Evolutionary conservation across 1,140 invertebrate genomes (phyloP).

Genomic region (Conus ventricosus): DNA sequence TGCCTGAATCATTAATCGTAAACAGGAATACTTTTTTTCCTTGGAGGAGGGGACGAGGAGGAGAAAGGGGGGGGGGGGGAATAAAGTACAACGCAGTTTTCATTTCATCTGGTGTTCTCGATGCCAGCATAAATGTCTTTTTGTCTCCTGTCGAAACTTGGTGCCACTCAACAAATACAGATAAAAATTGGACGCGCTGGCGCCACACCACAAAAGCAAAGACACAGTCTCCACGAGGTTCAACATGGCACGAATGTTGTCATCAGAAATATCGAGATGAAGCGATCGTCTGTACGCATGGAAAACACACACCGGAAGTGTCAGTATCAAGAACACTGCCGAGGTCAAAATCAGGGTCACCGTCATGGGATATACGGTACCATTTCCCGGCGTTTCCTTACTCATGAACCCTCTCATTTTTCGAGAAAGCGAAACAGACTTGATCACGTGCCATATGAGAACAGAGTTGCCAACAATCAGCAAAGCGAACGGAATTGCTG

Average conservation of each 20-base stretch:
- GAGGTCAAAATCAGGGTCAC: not conserved
- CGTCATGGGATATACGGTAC: not conserved
- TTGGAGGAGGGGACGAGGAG: no score
- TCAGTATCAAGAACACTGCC: not conserved
- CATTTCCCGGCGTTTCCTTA: not conserved
- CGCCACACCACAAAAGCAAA: not conserved
- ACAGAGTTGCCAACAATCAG: not conserved
- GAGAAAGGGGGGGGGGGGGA: no score
- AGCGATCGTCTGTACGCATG: not conserved
- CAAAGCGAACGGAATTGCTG: not conserved
- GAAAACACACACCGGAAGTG: not conserved
- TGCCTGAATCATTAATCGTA: no score
- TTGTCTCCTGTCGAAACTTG: not conserved
- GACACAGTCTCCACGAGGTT: not conserved
- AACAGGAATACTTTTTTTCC: no score
- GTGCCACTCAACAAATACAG: not conserved
- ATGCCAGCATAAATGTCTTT: not conserved
- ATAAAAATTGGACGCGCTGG: not conserved
- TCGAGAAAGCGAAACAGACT: not conserved
- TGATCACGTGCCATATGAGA: not conserved
- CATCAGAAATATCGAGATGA: not conserved
- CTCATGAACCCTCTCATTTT: not conserved
- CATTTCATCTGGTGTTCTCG: no score
- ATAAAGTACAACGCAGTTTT: no score
- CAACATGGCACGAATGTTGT: not conserved